Conservation (phyloP, 2,113 vertebrate genomes). For the Eulemur rufifrons region DNA sequence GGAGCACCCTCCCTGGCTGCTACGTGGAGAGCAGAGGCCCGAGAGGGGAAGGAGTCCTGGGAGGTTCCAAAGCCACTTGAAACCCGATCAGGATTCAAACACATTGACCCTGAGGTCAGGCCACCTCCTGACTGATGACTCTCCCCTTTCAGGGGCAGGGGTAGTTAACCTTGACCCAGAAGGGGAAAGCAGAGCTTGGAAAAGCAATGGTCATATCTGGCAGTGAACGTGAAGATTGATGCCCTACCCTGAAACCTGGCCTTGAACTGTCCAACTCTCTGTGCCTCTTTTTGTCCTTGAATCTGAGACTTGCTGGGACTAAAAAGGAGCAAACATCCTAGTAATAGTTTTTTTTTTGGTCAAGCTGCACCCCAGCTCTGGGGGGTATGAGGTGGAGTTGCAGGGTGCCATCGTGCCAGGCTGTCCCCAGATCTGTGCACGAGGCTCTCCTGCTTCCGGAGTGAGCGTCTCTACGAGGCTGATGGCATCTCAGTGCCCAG, state of each 20-base stretch:
- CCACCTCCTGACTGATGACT: background rate
- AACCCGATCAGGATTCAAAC: background rate
- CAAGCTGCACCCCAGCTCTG: background rate
- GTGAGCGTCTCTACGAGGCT: background rate
- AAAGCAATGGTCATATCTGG: background rate
- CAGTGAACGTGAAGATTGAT: background rate
- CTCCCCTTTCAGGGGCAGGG: background rate
- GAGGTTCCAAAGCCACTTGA: background rate
- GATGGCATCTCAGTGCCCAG: background rate
- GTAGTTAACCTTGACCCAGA: background rate
- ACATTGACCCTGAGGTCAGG: background rate
- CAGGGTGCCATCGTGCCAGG: fast-evolving
- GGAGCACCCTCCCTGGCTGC: fast-evolving
- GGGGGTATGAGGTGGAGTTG: background rate
- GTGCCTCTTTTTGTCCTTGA: background rate
- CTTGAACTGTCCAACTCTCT: background rate
- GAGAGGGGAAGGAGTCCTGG: background rate
- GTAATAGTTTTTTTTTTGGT: background rate
- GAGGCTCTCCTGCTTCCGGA: background rate
- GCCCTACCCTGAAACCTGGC: background rate
- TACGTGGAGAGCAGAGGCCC: background rate
- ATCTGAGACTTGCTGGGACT: background rate
- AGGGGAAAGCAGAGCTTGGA: background rate
- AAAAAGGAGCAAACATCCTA: background rate
- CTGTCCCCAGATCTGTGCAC: fast-evolving